Percentiles rank a stretch among this genome's conserved stretches.
These are phyloP conservation scores for Palythoa grandiflora DNA, from an alignment of 92 coral and sea anemone species.

Conservation along the genomic window DNA sequence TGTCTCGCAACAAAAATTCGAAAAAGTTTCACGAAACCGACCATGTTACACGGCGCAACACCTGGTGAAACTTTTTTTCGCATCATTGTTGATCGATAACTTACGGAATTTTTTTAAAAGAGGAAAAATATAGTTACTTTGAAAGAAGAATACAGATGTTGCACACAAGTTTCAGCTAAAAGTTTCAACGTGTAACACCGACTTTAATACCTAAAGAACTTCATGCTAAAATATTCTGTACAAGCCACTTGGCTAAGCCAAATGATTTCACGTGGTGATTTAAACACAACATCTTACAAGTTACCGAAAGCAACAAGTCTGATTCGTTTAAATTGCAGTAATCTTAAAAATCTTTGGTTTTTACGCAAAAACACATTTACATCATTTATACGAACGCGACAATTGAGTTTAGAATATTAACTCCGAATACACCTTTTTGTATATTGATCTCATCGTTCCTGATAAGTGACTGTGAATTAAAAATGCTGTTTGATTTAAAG, in stretches of 20 bases:
- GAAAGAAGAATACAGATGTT: not conserved
- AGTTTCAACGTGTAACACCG: no score
- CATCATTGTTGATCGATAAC: not conserved
- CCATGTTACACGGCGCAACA: no score
- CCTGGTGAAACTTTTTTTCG: no score
- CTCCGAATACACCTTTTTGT: not conserved
- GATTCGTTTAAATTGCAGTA: not conserved
- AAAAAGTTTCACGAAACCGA: no score
- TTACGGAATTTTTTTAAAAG: not conserved
- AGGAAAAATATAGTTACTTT: not conserved
- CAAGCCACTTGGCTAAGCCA: no score
- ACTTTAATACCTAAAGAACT: not conserved
- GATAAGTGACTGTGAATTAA: not conserved
- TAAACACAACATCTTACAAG: not conserved
- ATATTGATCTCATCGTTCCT: not conserved
- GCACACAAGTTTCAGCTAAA: no score
- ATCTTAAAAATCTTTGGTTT: not conserved
- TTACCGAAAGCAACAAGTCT: not conserved
- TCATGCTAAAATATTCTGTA: not conserved
- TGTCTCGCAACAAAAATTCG: no score
- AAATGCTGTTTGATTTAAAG: not conserved
- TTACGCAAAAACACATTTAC: not conserved
- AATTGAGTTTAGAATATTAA: not conserved
- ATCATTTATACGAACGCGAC: not conserved
- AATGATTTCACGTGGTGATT: not conserved